phyloP scores from a whole-genome alignment of 1,140 invertebrate genomes.

The Heliconius eleuchia region DNA sequence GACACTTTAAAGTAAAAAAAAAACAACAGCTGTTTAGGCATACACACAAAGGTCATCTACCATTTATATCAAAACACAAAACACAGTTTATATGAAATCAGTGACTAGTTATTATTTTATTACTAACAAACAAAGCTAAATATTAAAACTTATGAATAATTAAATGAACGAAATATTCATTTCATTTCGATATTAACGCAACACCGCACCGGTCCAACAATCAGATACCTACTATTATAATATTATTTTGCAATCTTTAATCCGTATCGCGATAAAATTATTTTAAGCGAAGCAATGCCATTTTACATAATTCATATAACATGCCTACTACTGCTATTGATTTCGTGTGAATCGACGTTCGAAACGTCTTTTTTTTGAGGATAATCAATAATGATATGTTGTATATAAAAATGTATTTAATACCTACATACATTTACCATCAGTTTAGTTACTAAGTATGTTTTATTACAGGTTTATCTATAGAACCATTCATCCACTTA shows the following conservation, averaged over 20 bases:
- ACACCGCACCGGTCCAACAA: constrained; percentile 20
- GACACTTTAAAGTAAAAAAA: too few relatives aligned
- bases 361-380: background rate
- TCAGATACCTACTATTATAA: constrained; percentile 22
- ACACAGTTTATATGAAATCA: background rate
- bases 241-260: constrained; percentile 39
- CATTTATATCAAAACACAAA: background rate
- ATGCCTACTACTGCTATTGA: background rate
- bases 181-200: constrained; percentile 16
- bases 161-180: constrained; percentile 15
- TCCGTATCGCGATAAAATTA: constrained; percentile 37
- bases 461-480: background rate
- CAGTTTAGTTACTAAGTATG: background rate
- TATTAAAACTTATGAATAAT: constrained; percentile 19
- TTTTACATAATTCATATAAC: background rate
- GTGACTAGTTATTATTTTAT: background rate
- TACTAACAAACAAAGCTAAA: constrained; percentile 8
- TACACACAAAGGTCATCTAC: background rate
- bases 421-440: background rate
- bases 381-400: background rate
- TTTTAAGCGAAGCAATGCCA: constrained; percentile 25
- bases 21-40: too few relatives aligned
- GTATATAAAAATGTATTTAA: background rate
- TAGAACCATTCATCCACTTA: background rate
- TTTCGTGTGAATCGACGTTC: background rate